Base-by-base conservation (phyloP, 2,888 invertebrate species). In the Spicauda simplicius region DNA sequence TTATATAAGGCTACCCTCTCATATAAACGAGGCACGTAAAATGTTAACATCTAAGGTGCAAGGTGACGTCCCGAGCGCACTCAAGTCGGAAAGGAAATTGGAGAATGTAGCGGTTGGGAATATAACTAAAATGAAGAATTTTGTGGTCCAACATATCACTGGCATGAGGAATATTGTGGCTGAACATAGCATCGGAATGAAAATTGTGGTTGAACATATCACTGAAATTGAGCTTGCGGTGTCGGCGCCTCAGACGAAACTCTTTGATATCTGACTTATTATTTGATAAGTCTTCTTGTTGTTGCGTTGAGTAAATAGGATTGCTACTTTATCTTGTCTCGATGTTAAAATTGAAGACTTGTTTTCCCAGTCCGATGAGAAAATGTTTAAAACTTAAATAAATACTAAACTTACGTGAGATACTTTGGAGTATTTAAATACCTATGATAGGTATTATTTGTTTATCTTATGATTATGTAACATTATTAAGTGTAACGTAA, bases 61-160 rank as follows among this genome's bases (percentile, higher is more conserved):
- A 65, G 65, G 64, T 64, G 64, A 64, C 64, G 58, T 64, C 53
- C 41, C 57, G 33, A 57, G 57, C 37, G 57, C 52, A 53, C 64
- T 64, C 58, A 53, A 64, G 58, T 64, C 53, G 57, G 52, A 52
- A 64, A 64, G 58, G 64, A 58, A 64, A 64, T 64, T 64, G 64
- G 64, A 64, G 58, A 55, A 59, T 59, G 41, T 55, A 62, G 62
- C 54, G 54, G 64, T 53, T 53, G 64, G 64, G 14, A 59, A 65
- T 65, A 65, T 65, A 65, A 54, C 65, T 65, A 45, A 65, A 65
- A 65, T 65, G 65, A 65, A 65, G 65, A 65, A 65, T 65, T 65
- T 59, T 65, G 65, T 65, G 65, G 65, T 65, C 54, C 59, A 48
- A 48, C 59, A 55, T 65, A 65, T 65, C 59, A 54, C 59, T 59